Percentiles rank a stretch among this genome's conserved stretches.
These are phyloP conservation scores for Spilarctia lutea DNA, from an alignment of 2,888 invertebrate species.

Conservation along the genomic window DNA sequence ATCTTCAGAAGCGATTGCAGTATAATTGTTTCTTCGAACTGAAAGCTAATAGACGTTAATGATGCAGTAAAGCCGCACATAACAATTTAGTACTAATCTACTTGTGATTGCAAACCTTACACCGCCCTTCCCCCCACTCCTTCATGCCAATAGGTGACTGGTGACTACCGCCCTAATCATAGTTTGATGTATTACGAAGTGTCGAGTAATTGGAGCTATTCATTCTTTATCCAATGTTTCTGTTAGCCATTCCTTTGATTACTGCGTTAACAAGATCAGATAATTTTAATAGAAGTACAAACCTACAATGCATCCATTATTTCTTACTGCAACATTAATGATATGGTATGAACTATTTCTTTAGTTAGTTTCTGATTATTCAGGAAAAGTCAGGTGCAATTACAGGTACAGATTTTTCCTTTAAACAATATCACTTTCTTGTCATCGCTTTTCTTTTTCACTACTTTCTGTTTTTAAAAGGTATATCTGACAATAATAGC, in stretches of 20 bases:
- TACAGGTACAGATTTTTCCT: background rate
- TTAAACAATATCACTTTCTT: background rate
- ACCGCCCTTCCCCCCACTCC: background rate
- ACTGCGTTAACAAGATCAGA: conserved; percentile 1
- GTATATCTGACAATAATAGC: too few species aligned
- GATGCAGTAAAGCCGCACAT: conserved; percentile 33
- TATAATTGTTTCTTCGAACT: conserved; percentile 38
- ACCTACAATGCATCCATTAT: background rate
- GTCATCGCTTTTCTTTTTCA: background rate
- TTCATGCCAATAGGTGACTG: background rate
- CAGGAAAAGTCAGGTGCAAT: background rate
- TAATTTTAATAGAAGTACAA: conserved; percentile 1
- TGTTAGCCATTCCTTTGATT: conserved; percentile 17
- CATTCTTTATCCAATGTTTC: conserved; percentile 33
- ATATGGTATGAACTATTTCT: background rate
- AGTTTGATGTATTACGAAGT: conserved; percentile 27
- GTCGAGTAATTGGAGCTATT: conserved; percentile 28
- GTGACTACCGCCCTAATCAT: conserved; percentile 29
- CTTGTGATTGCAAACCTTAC: conserved; percentile 43
- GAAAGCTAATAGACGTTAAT: conserved; percentile 33
- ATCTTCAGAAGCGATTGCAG: conserved; percentile 35
- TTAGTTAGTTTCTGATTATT: too few species aligned
- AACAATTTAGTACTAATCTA: conserved; percentile 41
- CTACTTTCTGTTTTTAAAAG: too few species aligned
- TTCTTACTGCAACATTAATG: background rate